Evolutionary conservation across 2,888 invertebrate species (phyloP).

Genomic region (Thysanoteuthis rhombus): DNA sequence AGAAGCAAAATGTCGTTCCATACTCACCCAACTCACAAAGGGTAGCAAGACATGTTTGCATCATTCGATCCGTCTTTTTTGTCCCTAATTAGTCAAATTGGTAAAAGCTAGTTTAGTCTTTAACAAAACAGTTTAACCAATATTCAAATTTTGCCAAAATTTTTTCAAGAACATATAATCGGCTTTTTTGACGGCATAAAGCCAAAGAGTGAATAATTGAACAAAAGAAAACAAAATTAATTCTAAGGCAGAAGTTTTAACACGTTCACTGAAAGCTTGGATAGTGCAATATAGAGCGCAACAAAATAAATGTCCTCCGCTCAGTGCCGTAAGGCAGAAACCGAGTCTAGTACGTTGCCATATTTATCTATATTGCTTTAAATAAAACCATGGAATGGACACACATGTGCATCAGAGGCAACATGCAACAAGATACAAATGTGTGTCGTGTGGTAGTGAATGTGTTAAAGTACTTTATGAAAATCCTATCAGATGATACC

Average conservation of each 20-base stretch:
- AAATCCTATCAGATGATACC: too few species aligned
- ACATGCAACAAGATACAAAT: too few species aligned
- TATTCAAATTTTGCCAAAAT: neutral
- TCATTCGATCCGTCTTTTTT: constrained; percentile 83
- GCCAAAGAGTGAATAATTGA: neutral
- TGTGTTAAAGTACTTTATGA: too few species aligned
- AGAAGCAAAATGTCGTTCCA: neutral
- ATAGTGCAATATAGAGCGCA: too few species aligned
- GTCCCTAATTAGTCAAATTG: constrained; percentile 68
- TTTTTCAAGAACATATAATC: neutral
- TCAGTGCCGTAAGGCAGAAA: too few species aligned
- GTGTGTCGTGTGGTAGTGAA: too few species aligned
- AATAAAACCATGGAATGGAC: too few species aligned
- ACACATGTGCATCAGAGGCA: too few species aligned
- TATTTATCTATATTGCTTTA: too few species aligned
- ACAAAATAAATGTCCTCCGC: too few species aligned
- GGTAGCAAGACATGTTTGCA: constrained; percentile 85
- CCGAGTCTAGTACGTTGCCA: too few species aligned
- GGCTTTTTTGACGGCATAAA: neutral
- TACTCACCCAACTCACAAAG: constrained; percentile 84
- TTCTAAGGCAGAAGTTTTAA: neutral
- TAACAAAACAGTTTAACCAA: neutral
- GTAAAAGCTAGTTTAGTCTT: neutral
- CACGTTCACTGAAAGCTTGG: too few species aligned
- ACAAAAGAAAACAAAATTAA: neutral